These are phyloP conservation scores for Labeo rohita DNA, from an alignment of 2,113 vertebrate species.

Conservation along the genomic window DNA sequence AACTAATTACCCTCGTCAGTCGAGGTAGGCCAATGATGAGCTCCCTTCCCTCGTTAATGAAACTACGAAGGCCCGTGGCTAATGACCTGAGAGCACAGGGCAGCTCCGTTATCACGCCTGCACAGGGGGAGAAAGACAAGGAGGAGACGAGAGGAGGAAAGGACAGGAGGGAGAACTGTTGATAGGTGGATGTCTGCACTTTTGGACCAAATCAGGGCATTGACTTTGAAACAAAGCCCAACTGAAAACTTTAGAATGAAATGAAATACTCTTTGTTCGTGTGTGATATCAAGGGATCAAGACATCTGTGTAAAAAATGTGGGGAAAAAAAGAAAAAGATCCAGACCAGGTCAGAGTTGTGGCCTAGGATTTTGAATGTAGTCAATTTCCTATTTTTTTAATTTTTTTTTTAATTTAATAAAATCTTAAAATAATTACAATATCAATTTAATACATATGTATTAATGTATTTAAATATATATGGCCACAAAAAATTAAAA, in stretches of 20 bases:
- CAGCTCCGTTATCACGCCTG: conserved; percentile 31
- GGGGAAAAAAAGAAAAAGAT: neutral
- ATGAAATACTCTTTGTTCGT: neutral
- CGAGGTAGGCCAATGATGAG: conserved; percentile 62
- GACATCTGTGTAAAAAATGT: neutral
- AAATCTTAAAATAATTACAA: too few species aligned
- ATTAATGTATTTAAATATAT: neutral
- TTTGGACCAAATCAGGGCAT: neutral
- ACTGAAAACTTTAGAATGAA: neutral
- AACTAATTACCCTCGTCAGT: conserved; percentile 64
- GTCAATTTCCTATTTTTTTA: too few species aligned
- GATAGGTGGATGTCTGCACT: conserved; percentile 11
- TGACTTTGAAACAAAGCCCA: conserved; percentile 16
- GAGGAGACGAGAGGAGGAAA: conserved; percentile 5
- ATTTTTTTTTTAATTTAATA: too few species aligned
- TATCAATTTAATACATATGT: too few species aligned
- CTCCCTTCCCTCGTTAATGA: conserved; percentile 61
- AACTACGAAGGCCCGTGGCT: conserved; percentile 56
- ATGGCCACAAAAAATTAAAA: too few species aligned
- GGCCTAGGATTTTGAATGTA: neutral
- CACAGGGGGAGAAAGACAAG: neutral
- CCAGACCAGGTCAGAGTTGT: too few species aligned
- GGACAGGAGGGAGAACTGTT: neutral
- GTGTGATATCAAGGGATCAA: neutral
- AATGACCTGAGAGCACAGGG: conserved; percentile 56